phyloP scores from a whole-genome alignment of 2,888 invertebrate genomes.

The Leptarthrus brevirostris region DNA sequence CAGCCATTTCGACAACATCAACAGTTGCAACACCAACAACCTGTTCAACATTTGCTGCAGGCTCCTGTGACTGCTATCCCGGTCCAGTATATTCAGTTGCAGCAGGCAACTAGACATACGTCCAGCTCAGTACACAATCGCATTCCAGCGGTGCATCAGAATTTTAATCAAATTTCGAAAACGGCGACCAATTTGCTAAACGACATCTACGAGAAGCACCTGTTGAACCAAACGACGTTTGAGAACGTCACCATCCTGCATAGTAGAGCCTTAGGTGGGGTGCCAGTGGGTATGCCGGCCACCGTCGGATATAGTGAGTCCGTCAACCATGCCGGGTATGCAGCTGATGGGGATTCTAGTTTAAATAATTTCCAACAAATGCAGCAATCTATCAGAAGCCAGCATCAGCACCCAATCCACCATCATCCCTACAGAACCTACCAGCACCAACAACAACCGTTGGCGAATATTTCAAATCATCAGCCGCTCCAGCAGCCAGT shows the following conservation, averaged over 20 bases:
- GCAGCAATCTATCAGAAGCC: conserved; percentile 46
- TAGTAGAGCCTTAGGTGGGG: conserved; percentile 27
- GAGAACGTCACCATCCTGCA: conserved; percentile 53
- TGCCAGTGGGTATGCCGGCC: conserved; percentile 15
- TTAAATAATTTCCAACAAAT: conserved; percentile 52
- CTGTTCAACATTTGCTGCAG: conserved; percentile 40
- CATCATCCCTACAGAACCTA: conserved; percentile 42
- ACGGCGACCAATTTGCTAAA: conserved; percentile 62
- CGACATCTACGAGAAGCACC: conserved; percentile 63
- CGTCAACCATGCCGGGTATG: neutral
- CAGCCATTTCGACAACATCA: conserved; percentile 53
- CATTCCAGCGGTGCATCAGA: conserved; percentile 53
- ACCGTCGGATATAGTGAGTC: neutral
- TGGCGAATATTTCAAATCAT: conserved; percentile 46
- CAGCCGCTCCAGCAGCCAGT: conserved; percentile 28
- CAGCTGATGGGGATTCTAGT: conserved; percentile 34
- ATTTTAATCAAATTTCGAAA: conserved; percentile 64
- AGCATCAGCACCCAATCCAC: conserved; percentile 26
- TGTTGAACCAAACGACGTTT: conserved; percentile 62
- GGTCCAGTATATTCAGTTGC: conserved; percentile 52
- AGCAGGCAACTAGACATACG: conserved; percentile 43
- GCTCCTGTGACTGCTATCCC: neutral
- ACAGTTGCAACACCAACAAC: conserved; percentile 42
- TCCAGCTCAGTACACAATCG: conserved; percentile 48
- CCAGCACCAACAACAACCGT: conserved; percentile 34